Conservation (phyloP, 2,113 vertebrate genomes). For the Galbula dea region DNA sequence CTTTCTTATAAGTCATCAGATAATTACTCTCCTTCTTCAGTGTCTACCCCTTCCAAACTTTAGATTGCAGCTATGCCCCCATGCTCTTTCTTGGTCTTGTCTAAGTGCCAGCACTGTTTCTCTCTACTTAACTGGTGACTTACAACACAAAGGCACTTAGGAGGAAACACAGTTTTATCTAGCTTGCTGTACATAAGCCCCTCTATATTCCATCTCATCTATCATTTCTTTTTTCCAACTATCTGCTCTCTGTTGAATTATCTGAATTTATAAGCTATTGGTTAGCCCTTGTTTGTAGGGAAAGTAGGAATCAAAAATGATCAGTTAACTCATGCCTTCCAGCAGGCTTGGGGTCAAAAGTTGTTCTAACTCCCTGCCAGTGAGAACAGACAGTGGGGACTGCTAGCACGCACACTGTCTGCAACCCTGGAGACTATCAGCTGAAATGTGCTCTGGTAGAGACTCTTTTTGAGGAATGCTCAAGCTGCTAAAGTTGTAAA, state of each 20-base stretch:
- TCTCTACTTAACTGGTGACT: not conserved
- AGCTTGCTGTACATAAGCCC: not conserved
- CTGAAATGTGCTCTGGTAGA: not conserved
- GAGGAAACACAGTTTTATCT: not conserved
- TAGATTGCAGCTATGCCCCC: not conserved
- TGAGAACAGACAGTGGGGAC: not conserved
- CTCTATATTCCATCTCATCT: not conserved
- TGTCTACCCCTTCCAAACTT: not conserved
- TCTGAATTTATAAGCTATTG: slow-evolving; percentile 7
- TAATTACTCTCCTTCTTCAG: not conserved
- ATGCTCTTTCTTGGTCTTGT: not conserved
- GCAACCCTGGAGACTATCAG: not conserved
- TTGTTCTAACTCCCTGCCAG: not conserved
- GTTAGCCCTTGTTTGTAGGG: not conserved
- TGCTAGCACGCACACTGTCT: not conserved
- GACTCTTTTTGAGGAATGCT: not conserved
- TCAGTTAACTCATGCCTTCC: not conserved
- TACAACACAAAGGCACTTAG: not conserved
- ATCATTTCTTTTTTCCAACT: slow-evolving; percentile 44
- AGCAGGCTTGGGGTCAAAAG: slow-evolving; percentile 31
- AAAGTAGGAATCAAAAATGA: not conserved
- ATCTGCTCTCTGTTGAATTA: slow-evolving; percentile 15
- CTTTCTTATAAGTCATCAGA: not conserved
- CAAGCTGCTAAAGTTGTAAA: not conserved
- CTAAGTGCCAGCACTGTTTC: not conserved